phyloP scores from a whole-genome alignment of 2,797 vertebrate genomes.

The Rallus crepitans region DNA sequence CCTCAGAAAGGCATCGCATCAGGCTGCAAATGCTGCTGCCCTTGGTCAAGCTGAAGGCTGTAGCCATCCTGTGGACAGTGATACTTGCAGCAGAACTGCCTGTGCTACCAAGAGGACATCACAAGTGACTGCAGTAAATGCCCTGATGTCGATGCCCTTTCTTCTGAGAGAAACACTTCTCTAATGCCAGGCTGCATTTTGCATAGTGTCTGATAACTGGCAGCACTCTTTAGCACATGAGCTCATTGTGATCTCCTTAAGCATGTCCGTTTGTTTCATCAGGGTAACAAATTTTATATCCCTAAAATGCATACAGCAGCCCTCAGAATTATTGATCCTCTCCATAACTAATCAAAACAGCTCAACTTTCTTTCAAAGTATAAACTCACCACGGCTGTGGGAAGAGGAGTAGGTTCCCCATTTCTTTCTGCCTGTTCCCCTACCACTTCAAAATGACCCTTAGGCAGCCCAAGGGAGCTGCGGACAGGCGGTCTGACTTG shows the following conservation, averaged over 20 bases:
- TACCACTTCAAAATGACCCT: background rate
- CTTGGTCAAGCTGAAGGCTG: background rate
- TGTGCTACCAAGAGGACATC: background rate
- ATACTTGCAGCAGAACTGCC: background rate
- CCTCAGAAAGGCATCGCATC: background rate
- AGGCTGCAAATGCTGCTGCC: background rate
- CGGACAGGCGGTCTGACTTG: background rate
- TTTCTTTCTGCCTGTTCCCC: background rate
- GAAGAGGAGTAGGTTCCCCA: background rate
- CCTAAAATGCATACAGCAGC: background rate
- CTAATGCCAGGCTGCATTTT: background rate
- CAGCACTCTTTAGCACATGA: background rate
- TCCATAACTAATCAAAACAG: background rate
- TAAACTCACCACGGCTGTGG: accelerated
- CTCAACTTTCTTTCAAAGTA: background rate
- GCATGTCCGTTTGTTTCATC: background rate
- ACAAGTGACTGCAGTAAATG: background rate
- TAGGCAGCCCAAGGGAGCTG: background rate
- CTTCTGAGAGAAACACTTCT: background rate
- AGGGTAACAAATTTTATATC: background rate
- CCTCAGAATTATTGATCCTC: background rate
- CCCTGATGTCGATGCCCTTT: background rate
- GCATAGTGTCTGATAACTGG: background rate
- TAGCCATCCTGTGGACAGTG: too few species aligned
- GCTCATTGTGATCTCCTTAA: background rate